Conservation (phyloP, 2,888 invertebrate genomes). For the Scotopteryx bipunctaria region DNA sequence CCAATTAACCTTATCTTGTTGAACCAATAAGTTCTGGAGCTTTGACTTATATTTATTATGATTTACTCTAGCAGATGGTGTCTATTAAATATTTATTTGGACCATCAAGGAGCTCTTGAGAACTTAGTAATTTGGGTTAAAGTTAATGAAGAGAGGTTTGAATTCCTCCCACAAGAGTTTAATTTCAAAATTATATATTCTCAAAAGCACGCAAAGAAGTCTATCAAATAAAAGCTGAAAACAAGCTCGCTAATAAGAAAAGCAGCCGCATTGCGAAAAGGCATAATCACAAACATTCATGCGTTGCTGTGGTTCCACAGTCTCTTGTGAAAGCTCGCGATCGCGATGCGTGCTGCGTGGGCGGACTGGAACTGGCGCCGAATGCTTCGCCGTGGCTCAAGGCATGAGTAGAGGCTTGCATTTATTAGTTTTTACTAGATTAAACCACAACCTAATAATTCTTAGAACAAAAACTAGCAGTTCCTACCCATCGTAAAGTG, state of each 20-base stretch:
- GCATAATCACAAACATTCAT: slow-evolving; percentile 34
- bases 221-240: background rate
- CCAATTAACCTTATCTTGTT: slow-evolving; percentile 12
- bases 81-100: background rate
- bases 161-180: too few relatives aligned
- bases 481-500: too few relatives aligned
- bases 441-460: too few relatives aligned
- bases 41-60: background rate
- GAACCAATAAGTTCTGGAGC: slow-evolving; percentile 1
- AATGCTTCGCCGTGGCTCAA: slow-evolving; percentile 17
- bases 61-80: slow-evolving; percentile 4
- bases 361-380: slow-evolving; percentile 70
- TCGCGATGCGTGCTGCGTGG: slow-evolving; percentile 74
- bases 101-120: background rate
- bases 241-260: slow-evolving; percentile 19
- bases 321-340: slow-evolving; percentile 74
- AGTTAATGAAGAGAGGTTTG: too few relatives aligned
- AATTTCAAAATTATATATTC: too few relatives aligned
- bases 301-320: slow-evolving; percentile 49
- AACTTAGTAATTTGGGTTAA: too few relatives aligned
- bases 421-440: slow-evolving; percentile 9
- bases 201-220: too few relatives aligned
- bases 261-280: slow-evolving; percentile 27
- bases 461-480: too few relatives aligned
- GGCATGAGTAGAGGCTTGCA: slow-evolving; percentile 6